These are phyloP conservation scores for Notarius quadriscutis DNA, from an alignment of 2,113 vertebrate species.

Conservation along the genomic window DNA sequence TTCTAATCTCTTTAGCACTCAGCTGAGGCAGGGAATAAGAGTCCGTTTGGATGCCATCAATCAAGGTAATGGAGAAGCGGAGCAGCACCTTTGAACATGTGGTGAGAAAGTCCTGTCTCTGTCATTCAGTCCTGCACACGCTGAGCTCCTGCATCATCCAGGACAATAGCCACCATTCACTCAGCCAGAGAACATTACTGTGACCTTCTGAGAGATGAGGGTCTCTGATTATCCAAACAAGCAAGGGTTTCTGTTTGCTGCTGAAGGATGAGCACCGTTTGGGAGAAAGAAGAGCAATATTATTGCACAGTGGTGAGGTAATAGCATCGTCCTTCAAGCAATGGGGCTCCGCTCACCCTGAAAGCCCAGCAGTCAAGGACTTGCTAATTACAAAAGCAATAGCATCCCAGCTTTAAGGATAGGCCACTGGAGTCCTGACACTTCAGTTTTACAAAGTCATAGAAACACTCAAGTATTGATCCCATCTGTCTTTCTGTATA, in stretches of 20 bases:
- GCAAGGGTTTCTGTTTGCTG: slow-evolving; percentile 30
- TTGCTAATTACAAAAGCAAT: slow-evolving; percentile 59
- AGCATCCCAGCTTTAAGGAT: slow-evolving; percentile 44
- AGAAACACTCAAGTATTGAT: slow-evolving; percentile 49
- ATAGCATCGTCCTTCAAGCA: slow-evolving; percentile 44
- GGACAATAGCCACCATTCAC: slow-evolving; percentile 35
- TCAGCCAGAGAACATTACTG: slow-evolving; percentile 19
- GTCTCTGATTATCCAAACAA: slow-evolving; percentile 40
- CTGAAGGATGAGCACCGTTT: slow-evolving; percentile 15
- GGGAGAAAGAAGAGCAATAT: neutral
- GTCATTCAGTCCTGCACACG: slow-evolving; percentile 19
- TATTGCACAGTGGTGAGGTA: slow-evolving; percentile 4
- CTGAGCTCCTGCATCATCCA: slow-evolving; percentile 9
- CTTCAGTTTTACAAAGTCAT: slow-evolving; percentile 57
- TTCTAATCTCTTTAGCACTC: slow-evolving; percentile 54
- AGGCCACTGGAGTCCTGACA: slow-evolving; percentile 49
- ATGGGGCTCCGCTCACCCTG: slow-evolving; percentile 33
- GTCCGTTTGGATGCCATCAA: slow-evolving; percentile 41
- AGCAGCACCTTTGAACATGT: slow-evolving; percentile 41
- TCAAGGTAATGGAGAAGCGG: slow-evolving; percentile 47
- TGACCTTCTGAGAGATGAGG: slow-evolving; percentile 32
- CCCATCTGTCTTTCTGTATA: slow-evolving; percentile 32
- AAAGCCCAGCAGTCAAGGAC: slow-evolving; percentile 48
- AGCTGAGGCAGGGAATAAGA: neutral
- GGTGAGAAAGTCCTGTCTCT: slow-evolving; percentile 14